Evolutionary conservation across 2,888 invertebrate genomes (phyloP).

Genomic region (Ephialtes manifestator): DNA sequence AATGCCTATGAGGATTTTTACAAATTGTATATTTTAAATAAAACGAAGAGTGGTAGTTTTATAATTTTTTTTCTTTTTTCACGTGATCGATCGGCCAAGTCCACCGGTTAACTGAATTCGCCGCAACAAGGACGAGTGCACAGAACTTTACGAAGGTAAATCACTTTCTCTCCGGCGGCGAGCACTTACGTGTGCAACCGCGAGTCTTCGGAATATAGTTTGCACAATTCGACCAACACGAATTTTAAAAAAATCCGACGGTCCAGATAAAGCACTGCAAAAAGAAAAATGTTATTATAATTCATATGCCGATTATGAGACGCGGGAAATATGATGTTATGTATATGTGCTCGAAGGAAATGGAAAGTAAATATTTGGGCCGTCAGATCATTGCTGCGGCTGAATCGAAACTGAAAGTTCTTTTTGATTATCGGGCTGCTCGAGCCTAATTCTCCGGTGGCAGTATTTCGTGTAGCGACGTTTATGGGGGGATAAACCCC

Average conservation of each 20-base stretch:
- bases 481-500: not conserved
- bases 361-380: not conserved
- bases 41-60: too few species aligned
- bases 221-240: not conserved
- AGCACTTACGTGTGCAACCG: slow-evolving; percentile 21
- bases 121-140: slow-evolving; percentile 53
- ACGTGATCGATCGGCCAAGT: slow-evolving; percentile 58
- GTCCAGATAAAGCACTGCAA: not conserved
- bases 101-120: slow-evolving; percentile 64
- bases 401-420: not conserved
- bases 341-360: not conserved
- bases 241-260: not conserved
- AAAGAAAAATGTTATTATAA: not conserved
- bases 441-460: not conserved
- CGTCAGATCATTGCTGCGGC: not conserved
- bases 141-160: slow-evolving; percentile 66
- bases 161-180: slow-evolving; percentile 69
- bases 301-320: not conserved
- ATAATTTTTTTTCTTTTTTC: not conserved
- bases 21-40: not conserved
- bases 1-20: too few species aligned
- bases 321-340: not conserved
- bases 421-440: not conserved
- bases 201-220: slow-evolving; percentile 12
- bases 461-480: not conserved